phyloP scores from a whole-genome alignment of 2,888 invertebrate genomes.

The Drosophila kokeensis region DNA sequence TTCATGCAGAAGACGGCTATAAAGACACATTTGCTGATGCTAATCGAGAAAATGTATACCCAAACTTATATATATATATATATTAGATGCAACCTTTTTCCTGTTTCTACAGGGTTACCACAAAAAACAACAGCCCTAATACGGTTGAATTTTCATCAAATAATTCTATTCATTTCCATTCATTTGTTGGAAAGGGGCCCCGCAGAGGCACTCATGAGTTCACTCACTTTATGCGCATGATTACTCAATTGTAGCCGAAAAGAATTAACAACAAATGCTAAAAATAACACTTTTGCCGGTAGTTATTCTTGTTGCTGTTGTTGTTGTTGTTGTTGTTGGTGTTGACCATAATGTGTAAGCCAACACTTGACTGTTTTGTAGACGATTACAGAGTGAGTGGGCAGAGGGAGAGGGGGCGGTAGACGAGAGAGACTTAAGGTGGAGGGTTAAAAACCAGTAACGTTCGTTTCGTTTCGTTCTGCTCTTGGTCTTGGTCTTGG shows the following conservation, averaged over 20 bases:
- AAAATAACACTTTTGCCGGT: slow-evolving; percentile 71
- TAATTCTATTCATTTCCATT: slow-evolving; percentile 7
- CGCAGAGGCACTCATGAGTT: slow-evolving; percentile 57
- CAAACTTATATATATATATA: too few relatives aligned
- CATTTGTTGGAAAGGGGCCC: neutral
- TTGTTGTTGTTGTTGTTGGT: slow-evolving; percentile 7
- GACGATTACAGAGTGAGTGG: slow-evolving; percentile 1
- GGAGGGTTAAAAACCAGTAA: slow-evolving; percentile 44
- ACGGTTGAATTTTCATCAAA: neutral
- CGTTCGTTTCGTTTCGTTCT: slow-evolving; percentile 76
- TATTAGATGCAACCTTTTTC: too few relatives aligned
- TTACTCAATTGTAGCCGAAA: slow-evolving; percentile 75
- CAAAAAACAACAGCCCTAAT: neutral
- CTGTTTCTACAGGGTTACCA: neutral
- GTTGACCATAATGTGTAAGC: slow-evolving; percentile 63
- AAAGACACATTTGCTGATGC: neutral
- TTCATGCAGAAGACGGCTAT: neutral
- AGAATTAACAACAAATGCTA: slow-evolving; percentile 73
- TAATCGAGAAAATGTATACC: too few relatives aligned
- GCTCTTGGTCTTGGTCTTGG: slow-evolving; percentile 33
- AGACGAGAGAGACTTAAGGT: neutral
- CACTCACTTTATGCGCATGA: slow-evolving; percentile 69
- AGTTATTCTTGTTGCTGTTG: slow-evolving; percentile 25
- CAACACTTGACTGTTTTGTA: slow-evolving; percentile 49
- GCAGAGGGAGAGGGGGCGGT: neutral